Percentiles rank a stretch among this genome's conserved stretches.
Evolutionary conservation across 2,888 invertebrate genomes (phyloP).

Genomic region (Drosophila cognata): DNA sequence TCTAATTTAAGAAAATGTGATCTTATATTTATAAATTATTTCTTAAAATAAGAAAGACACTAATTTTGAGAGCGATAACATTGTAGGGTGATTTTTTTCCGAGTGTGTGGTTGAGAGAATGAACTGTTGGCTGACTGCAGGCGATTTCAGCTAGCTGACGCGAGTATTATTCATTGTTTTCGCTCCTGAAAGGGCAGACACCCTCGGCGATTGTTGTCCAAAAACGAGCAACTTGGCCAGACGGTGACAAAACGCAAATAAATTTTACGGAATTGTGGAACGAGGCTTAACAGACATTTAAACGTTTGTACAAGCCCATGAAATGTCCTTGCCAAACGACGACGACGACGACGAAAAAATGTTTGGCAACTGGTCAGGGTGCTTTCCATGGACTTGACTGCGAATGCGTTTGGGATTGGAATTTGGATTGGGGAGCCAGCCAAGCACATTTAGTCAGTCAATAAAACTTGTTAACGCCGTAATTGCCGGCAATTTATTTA

Average conservation of each 20-base stretch:
- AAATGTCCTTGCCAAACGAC: conserved; percentile 72
- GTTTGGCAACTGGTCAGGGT: conserved; percentile 35
- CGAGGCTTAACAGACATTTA: conserved; percentile 68
- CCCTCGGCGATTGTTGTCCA: conserved; percentile 47
- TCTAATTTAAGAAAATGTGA: background rate
- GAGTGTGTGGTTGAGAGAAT: conserved; percentile 13
- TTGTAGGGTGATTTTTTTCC: background rate
- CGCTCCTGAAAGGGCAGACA: conserved; percentile 51
- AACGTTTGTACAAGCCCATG: conserved; percentile 77
- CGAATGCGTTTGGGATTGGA: background rate
- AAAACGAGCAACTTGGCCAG: conserved; percentile 68
- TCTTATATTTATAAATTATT: background rate
- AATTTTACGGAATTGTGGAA: conserved; percentile 48
- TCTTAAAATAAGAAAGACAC: too few species aligned
- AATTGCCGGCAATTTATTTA: conserved; percentile 85
- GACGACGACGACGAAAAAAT: conserved; percentile 22
- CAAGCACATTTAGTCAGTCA: conserved; percentile 84
- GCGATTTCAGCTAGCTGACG: conserved; percentile 67
- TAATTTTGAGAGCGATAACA: background rate
- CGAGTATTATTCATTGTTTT: conserved; percentile 74
- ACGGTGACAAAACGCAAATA: conserved; percentile 78
- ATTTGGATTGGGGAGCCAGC: conserved; percentile 28
- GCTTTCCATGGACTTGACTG: conserved; percentile 18
- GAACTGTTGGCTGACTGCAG: conserved; percentile 67
- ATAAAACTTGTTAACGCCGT: conserved; percentile 86